A percentile compares a stretch with the other conserved stretches of the same genome.
Conservation (phyloP, 2,113 vertebrate species). For the Entelurus aequoreus region DNA sequence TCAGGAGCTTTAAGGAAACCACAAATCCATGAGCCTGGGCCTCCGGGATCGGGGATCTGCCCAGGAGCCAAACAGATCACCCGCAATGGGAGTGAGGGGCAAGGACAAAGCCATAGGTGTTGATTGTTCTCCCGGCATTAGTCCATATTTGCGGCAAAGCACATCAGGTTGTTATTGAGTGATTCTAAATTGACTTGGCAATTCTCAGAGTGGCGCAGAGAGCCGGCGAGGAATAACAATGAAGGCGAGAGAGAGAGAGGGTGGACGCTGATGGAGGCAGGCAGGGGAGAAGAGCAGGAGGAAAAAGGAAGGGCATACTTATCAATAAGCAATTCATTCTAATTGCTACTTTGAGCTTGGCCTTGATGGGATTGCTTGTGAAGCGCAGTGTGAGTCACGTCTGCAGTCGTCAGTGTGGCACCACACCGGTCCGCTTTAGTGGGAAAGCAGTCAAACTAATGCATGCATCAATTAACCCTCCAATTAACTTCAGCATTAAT, state of each 20-base stretch:
- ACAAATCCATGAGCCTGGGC: slow-evolving; percentile 5
- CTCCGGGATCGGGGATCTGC: slow-evolving; percentile 2
- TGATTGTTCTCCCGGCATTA: slow-evolving; percentile 19
- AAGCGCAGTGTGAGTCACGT: neutral
- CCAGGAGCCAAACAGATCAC: slow-evolving; percentile 13
- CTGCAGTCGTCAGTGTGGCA: neutral
- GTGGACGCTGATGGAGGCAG: neutral
- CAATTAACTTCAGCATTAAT: neutral
- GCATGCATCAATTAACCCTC: neutral
- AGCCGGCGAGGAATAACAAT: slow-evolving; percentile 35
- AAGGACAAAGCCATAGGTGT: slow-evolving; percentile 36
- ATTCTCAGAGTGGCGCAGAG: slow-evolving; percentile 33
- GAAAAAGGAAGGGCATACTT: slow-evolving; percentile 10
- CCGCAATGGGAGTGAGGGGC: slow-evolving; percentile 14
- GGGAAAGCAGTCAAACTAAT: neutral
- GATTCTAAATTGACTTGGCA: slow-evolving; percentile 43
- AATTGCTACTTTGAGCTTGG: slow-evolving; percentile 4
- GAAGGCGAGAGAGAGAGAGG: slow-evolving; percentile 6
- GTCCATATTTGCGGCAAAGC: slow-evolving; percentile 24
- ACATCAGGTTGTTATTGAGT: slow-evolving; percentile 33
- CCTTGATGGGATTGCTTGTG: slow-evolving; percentile 3
- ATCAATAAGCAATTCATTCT: slow-evolving; percentile 25
- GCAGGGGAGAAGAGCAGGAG: slow-evolving; percentile 5
- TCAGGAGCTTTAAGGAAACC: slow-evolving; percentile 2
- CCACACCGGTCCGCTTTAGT: neutral